Evolutionary conservation across 2,113 vertebrate species (phyloP), one percentile per base, ranked within the genome.

Genomic region (Lates calcarifer): DNA sequence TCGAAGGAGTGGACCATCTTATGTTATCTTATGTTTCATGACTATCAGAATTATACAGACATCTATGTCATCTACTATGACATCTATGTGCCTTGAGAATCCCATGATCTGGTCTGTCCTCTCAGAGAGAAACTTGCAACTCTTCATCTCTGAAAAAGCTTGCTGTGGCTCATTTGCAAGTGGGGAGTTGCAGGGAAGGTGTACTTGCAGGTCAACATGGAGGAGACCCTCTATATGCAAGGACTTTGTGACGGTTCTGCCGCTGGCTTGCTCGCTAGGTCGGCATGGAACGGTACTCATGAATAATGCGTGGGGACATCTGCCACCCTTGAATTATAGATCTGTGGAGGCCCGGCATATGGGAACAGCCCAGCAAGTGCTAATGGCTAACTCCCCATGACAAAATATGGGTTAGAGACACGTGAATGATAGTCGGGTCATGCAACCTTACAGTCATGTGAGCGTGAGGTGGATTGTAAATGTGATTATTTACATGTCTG

Each of bases 251-350:
- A 84, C 41, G 79, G 90, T 85, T 88, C 86, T 83, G 89, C 89
- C 58, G 53, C 84, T 79, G 74, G 89, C 89, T 90, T 43, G 64
- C 90, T 89, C 71, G 87, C 88, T 75, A 89, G 83, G 85, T 68
- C 83, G 70, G 89, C 88, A 88, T 85, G 84, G 90, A 91, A 88
- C 85, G 81, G 87, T 88, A 83, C 81, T 91, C 78, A 93, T 95
- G 93, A 94, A 95, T 95, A 92, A 95, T 95, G 89, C 86, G 95
- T 89, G 80, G 74, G 76, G 93, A 95, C 95, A 95, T 95, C 95
- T 95, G 95, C 94, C 94, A 92, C 92, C 91, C 74, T 88, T 95
- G 94, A 95, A 95, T 95, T 95, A 95, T 95, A 95, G 94, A 95
- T 95, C 85, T 88, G 92, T 92, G 82, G 79, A 93, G 92, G 87